A percentile compares a stretch with the other conserved stretches of the same genome.
Conservation (phyloP, 2,113 vertebrate genomes). For the Ailuropoda melanoleuca region DNA sequence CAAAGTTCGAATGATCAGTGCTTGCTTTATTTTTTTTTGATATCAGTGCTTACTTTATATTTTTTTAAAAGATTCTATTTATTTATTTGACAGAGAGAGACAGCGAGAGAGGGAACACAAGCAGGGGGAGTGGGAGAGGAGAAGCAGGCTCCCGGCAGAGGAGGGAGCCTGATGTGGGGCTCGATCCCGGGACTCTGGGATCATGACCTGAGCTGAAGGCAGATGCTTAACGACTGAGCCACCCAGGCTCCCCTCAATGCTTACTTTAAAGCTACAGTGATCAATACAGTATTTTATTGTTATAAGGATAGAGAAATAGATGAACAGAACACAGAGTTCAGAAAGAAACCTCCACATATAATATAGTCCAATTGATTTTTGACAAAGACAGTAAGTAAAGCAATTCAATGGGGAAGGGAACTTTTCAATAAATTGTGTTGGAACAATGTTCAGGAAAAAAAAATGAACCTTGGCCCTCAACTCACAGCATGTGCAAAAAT, state of each 20-base stretch:
- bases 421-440: not conserved
- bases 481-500: not conserved
- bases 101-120: too few relatives aligned
- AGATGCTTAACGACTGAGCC: too few relatives aligned
- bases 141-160: too few relatives aligned
- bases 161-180: too few relatives aligned
- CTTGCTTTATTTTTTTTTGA: not conserved
- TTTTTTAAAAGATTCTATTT: too few relatives aligned
- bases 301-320: not conserved
- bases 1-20: not conserved
- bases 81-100: too few relatives aligned
- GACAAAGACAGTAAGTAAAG: constrained; percentile 12
- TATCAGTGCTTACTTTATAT: too few relatives aligned
- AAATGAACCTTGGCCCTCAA: not conserved
- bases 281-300: not conserved
- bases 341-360: not conserved
- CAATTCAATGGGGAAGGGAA: not conserved
- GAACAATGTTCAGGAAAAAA: not conserved
- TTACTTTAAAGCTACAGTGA: not conserved
- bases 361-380: not conserved
- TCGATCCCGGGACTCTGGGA: too few relatives aligned
- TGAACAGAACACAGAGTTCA: not conserved
- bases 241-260: not conserved
- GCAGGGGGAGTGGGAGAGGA: too few relatives aligned
- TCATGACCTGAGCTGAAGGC: too few relatives aligned